phyloP scores from a whole-genome alignment of 2,888 invertebrate species.

The Yponomeuta malinellus region DNA sequence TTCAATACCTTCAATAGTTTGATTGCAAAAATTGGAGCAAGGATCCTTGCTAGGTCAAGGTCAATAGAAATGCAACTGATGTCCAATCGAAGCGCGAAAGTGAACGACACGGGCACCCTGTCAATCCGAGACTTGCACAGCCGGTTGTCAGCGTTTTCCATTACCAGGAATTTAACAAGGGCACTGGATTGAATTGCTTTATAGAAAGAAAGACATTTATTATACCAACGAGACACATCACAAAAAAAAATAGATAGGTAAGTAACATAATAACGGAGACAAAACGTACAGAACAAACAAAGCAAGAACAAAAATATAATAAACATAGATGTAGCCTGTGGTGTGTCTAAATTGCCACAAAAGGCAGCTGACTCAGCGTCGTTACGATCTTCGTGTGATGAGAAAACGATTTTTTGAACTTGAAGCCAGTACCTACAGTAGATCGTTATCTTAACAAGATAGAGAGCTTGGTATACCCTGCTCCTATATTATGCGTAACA shows the following conservation, averaged over 20 bases:
- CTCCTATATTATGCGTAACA: too few relatives aligned
- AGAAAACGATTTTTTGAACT: neutral
- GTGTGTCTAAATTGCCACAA: too few relatives aligned
- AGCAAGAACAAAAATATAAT: too few relatives aligned
- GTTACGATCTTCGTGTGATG: neutral
- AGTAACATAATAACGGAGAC: too few relatives aligned
- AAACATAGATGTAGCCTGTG: too few relatives aligned
- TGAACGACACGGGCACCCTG: neutral
- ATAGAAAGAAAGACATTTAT: neutral
- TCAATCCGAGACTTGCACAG: neutral
- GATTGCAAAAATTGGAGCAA: neutral
- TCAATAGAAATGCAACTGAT: neutral
- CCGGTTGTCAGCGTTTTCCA: neutral
- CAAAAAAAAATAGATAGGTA: too few relatives aligned
- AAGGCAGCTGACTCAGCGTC: too few relatives aligned
- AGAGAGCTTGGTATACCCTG: neutral
- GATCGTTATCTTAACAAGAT: too few relatives aligned
- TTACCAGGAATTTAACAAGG: neutral
- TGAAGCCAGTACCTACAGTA: neutral
- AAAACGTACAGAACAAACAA: too few relatives aligned
- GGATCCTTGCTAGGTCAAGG: neutral
- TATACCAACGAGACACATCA: too few relatives aligned
- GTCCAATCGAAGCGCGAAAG: neutral
- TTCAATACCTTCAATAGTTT: neutral
- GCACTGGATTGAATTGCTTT: neutral